Base-by-base conservation (phyloP, 2,888 invertebrate genomes). In the Thymelicus acteon region DNA sequence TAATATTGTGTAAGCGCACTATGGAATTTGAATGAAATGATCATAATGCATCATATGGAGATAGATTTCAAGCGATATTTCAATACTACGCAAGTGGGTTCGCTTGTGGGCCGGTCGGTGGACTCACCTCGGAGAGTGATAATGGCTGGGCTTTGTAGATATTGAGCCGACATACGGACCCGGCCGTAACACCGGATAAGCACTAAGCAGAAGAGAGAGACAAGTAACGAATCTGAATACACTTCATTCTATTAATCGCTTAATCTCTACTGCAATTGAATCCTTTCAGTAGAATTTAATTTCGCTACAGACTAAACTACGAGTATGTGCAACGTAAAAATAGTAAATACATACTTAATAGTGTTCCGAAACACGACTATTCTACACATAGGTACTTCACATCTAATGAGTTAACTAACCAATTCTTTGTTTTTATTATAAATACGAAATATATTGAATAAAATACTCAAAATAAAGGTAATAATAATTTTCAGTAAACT, bases 61-160 rank as follows among this genome's bases (percentile, higher is more conserved):
- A 48, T 24, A 31, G 31, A 24, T 63, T 70, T 48, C 64, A 70
- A 64, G 70, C 70, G 24, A 44, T 39, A 62, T 24, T 61, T 47
- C 0, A 12, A 52, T 15, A 37, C 57, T 57, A 69, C 47, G 70
- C 60, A 52, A 60, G 60, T 60, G 57, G 48, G 10, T 63, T 37
- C 64, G 62, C 57, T 58, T 24, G 64, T 58, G 49, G 64, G 58
- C 63, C 63, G 49, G 24, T 40, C 63, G 49, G 24, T 40, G 15
- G 48, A 70, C 70, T 70, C 70, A 70, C 70, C 70, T 70, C 63
- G 70, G 70, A 15, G 70, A 70, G 64, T 70, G 70, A 64, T 70
- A 70, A 52, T 70, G 40, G 64, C 64, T 60, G 64, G 70, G 39
- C 70, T 71, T 71, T 49, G 70, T 65, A 65, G 70, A 70, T 64